Evolutionary conservation across 2,888 invertebrate species (phyloP).

Genomic region (Caenorhabditis sulstoni): DNA sequence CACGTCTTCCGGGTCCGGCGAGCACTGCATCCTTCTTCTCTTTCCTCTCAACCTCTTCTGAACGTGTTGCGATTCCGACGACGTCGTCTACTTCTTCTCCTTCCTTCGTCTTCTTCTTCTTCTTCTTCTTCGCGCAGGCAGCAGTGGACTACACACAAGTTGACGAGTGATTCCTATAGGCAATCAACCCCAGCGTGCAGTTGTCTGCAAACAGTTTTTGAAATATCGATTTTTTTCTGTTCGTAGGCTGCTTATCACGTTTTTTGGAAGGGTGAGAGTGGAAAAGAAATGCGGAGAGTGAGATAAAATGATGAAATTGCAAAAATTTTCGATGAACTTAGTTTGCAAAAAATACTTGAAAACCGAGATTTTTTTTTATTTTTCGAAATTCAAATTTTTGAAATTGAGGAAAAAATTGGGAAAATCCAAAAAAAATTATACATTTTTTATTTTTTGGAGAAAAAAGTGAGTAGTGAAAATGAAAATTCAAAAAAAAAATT

Average conservation of each 20-base stretch:
- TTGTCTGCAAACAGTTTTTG: slow-evolving; percentile 28
- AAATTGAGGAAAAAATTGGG: no score
- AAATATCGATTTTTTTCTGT: slow-evolving; percentile 29
- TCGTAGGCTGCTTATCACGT: no score
- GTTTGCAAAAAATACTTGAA: no score
- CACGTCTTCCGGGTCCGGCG: slow-evolving; percentile 41
- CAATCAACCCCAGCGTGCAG: slow-evolving; percentile 43
- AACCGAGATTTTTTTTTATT: no score
- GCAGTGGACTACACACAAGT: slow-evolving; percentile 17
- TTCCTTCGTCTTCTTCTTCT: neutral
- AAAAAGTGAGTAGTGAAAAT: no score
- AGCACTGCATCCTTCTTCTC: slow-evolving; percentile 35
- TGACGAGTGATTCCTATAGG: slow-evolving; percentile 35
- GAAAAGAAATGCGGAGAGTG: neutral
- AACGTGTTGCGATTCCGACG: no score
- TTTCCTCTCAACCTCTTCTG: neutral
- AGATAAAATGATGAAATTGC: neutral
- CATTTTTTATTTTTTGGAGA: no score
- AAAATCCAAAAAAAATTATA: no score
- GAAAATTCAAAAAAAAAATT: neutral
- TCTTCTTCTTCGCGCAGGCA: neutral
- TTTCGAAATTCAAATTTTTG: no score
- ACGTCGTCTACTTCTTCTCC: no score
- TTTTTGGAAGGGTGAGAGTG: no score
- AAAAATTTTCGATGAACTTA: no score